These are phyloP conservation scores for Megaceryle torquata DNA, from an alignment of 2,113 vertebrate species.

Conservation along the genomic window DNA sequence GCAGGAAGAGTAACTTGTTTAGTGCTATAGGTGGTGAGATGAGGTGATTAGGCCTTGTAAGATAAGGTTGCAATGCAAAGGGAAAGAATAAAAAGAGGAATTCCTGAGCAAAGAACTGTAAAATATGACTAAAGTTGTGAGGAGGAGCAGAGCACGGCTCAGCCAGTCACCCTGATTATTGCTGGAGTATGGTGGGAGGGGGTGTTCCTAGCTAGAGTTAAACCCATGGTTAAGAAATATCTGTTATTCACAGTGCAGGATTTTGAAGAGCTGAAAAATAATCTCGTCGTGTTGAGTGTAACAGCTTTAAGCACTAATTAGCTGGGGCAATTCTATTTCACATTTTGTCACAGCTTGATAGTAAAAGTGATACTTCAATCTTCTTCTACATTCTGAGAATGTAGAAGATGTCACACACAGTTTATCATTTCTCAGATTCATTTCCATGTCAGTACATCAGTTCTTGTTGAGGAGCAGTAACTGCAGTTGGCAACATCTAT, in stretches of 20 bases:
- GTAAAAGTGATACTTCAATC: neutral
- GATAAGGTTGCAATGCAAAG: neutral
- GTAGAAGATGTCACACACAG: neutral
- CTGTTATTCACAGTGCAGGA: neutral
- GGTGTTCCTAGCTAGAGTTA: neutral
- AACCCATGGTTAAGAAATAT: neutral
- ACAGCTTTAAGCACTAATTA: neutral
- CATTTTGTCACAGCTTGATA: conserved; percentile 1
- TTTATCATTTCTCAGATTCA: neutral
- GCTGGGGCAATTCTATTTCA: neutral
- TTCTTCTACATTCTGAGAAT: too few relatives aligned
- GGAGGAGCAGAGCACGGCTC: neutral
- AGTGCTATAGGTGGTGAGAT: neutral
- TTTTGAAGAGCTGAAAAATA: neutral
- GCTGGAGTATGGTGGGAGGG: neutral
- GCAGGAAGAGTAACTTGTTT: neutral
- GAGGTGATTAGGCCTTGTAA: neutral
- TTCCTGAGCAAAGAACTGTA: neutral
- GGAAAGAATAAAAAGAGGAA: neutral
- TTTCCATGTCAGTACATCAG: neutral
- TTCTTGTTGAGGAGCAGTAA: conserved; percentile 25
- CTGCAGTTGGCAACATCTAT: neutral
- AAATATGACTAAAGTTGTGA: neutral
- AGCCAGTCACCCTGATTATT: neutral
- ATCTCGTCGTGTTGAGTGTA: neutral